phyloP scores from a whole-genome alignment of 2,113 vertebrate genomes.

The Gymnorhina tibicen region DNA sequence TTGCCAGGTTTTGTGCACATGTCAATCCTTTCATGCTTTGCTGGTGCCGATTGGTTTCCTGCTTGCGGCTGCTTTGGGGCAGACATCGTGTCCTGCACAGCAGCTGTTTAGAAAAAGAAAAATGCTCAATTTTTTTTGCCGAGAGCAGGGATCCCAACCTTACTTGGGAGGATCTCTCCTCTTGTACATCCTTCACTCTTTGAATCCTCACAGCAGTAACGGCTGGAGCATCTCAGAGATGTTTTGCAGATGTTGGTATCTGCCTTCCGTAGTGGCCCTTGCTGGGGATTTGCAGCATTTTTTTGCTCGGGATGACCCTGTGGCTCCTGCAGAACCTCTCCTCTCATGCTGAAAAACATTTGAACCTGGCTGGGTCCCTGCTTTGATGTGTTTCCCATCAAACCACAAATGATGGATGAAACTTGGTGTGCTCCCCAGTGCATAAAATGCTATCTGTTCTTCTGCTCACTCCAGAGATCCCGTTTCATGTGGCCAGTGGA shows the following conservation, averaged over 20 bases:
- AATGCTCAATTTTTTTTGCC: background rate
- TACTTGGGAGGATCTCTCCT: background rate
- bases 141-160: background rate
- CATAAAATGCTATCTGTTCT: background rate
- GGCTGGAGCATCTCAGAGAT: background rate
- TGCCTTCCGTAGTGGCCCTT: fast-evolving
- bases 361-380: background rate
- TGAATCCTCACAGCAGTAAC: background rate
- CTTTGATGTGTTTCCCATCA: background rate
- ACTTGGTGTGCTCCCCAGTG: background rate
- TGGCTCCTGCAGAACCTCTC: background rate
- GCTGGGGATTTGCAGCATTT: background rate
- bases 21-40: background rate
- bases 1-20: background rate
- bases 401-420: background rate
- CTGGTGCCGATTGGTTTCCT: background rate
- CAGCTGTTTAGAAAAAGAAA: background rate
- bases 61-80: background rate
- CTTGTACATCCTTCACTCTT: background rate
- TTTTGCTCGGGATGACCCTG: background rate
- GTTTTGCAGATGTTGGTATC: conserved; percentile 1
- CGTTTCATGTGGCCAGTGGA: background rate
- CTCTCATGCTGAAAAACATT: background rate
- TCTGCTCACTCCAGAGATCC: background rate
- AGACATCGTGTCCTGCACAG: background rate